Conservation (phyloP, 2,888 invertebrate species). For the Linnaemya tessellans region DNA sequence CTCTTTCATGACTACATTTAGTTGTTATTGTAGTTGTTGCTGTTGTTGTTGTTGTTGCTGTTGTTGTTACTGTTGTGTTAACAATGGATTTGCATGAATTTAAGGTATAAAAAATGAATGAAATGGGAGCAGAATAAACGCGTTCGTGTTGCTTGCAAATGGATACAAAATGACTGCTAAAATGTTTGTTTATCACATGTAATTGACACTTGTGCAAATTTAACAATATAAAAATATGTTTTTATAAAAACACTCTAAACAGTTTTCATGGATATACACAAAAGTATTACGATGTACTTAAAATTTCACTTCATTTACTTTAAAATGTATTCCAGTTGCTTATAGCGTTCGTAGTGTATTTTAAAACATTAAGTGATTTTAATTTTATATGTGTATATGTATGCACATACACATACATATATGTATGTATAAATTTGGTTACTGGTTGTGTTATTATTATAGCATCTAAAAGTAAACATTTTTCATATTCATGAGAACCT, state of each 20-base stretch:
- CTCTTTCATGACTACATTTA: conserved; percentile 30
- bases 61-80: conserved; percentile 29
- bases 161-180: conserved; percentile 47
- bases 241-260: conserved; percentile 2
- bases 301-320: neutral
- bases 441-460: too few relatives aligned
- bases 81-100: conserved; percentile 56
- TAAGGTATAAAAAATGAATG: conserved; percentile 4
- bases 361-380: neutral
- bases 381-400: too few relatives aligned
- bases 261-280: too few relatives aligned
- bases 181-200: conserved; percentile 69
- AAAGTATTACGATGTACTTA: neutral
- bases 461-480: too few relatives aligned
- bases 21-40: conserved; percentile 15
- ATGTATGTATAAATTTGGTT: too few relatives aligned
- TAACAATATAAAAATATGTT: conserved; percentile 34
- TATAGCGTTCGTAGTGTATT: neutral
- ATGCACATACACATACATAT: too few relatives aligned
- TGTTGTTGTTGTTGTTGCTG: conserved; percentile 13
- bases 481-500: too few relatives aligned
- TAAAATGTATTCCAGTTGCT: neutral
- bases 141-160: conserved; percentile 45
- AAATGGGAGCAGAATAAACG: conserved; percentile 29
- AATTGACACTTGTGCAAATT: conserved; percentile 66